These are phyloP conservation scores for Thyatira batis DNA, from an alignment of 2,888 invertebrate genomes.

Conservation along the genomic window DNA sequence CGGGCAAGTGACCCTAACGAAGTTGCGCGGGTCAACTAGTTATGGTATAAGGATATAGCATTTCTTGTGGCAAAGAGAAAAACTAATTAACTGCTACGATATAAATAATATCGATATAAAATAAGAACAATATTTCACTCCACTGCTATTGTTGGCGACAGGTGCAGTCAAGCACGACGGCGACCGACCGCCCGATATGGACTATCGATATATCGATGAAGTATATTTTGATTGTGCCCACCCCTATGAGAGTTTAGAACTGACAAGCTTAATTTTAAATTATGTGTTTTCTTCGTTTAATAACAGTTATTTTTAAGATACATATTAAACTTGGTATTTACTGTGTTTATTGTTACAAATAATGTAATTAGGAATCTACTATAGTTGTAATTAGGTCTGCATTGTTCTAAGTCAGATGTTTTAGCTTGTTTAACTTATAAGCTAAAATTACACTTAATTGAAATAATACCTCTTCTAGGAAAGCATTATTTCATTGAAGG, in stretches of 20 bases:
- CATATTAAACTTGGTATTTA: background rate
- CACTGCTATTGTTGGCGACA: constrained; percentile 56
- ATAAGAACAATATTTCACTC: constrained; percentile 33
- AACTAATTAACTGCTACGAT: background rate
- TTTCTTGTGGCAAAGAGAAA: background rate
- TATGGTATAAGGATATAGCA: too few species aligned
- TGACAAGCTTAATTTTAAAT: constrained; percentile 12
- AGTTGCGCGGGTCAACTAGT: too few species aligned
- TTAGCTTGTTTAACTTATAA: too few species aligned
- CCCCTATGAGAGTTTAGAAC: constrained; percentile 39
- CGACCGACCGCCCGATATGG: constrained; percentile 36
- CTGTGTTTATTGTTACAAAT: background rate
- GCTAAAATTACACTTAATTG: too few species aligned
- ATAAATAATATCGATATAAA: constrained; percentile 40
- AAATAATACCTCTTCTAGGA: too few species aligned
- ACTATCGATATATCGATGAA: constrained; percentile 66
- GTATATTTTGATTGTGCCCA: constrained; percentile 56
- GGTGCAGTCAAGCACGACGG: constrained; percentile 55
- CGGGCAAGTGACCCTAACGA: too few species aligned
- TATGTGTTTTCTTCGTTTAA: background rate
- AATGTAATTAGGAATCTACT: background rate
- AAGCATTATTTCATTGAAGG: too few species aligned
- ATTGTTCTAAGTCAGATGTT: too few species aligned
- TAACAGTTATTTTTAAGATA: background rate
- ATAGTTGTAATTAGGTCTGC: too few species aligned